Evolutionary conservation across 2,888 invertebrate genomes (phyloP).

Genomic region (Bibio marci): DNA sequence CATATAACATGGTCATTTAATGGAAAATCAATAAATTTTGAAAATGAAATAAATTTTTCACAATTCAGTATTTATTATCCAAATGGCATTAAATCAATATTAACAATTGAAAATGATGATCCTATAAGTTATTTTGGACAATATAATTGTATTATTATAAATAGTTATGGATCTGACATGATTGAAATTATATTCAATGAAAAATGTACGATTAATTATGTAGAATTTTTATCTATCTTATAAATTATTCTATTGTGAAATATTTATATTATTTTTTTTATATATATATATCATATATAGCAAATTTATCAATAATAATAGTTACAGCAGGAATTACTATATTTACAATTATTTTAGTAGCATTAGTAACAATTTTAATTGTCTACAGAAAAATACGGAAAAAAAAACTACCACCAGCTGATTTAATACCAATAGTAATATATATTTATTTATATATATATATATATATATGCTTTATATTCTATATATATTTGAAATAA

Average conservation of each 20-base stretch:
- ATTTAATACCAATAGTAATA: constrained; percentile 15
- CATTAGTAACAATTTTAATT: constrained; percentile 35
- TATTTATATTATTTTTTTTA: no score
- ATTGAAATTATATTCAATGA: constrained; percentile 69
- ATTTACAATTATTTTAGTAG: no score
- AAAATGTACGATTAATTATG: constrained; percentile 43
- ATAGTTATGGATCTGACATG: constrained; percentile 75
- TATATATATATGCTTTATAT: no score
- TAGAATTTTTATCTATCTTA: no score
- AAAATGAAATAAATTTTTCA: constrained; percentile 54
- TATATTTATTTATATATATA: no score
- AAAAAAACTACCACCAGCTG: constrained; percentile 16
- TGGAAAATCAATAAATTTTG: constrained; percentile 60
- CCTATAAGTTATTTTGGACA: constrained; percentile 75
- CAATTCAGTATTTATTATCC: constrained; percentile 55
- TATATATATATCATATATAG: no score
- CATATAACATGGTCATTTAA: constrained; percentile 77
- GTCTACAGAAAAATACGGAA: not conserved
- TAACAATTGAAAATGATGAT: constrained; percentile 74
- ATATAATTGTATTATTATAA: constrained; percentile 87
- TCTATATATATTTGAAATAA: no score
- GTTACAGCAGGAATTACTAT: not conserved
- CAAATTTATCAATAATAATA: constrained; percentile 1
- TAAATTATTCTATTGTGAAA: no score
- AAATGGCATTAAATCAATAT: constrained; percentile 73